These are phyloP conservation scores for Micromesistius poutassou DNA, from an alignment of 2,797 vertebrate species.

Conservation along the genomic window DNA sequence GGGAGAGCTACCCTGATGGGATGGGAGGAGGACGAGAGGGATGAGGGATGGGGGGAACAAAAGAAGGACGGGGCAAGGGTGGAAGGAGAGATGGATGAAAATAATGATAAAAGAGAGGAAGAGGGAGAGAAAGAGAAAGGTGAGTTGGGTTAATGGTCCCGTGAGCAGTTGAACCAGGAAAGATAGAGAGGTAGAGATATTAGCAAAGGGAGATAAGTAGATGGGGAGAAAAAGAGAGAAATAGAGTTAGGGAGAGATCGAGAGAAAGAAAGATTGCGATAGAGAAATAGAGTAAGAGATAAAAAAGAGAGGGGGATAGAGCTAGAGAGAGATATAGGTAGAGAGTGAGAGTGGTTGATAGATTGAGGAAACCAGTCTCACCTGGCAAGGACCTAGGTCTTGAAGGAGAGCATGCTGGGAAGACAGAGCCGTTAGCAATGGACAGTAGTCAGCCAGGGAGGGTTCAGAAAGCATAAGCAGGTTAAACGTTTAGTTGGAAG, in stretches of 20 bases:
- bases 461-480: slow-evolving; percentile 21
- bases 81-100: neutral
- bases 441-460: slow-evolving; percentile 32
- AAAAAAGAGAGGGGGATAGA: slow-evolving; percentile 19
- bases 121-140: slow-evolving; percentile 2
- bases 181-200: slow-evolving; percentile 38
- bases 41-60: neutral
- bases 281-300: slow-evolving; percentile 20
- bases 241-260: neutral
- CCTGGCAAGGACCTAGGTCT: slow-evolving; percentile 83
- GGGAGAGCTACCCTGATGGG: neutral
- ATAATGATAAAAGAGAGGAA: neutral
- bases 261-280: neutral
- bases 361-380: slow-evolving; percentile 70
- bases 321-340: slow-evolving; percentile 30
- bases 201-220: neutral
- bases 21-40: neutral
- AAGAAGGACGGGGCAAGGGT: neutral
- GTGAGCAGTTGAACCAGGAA: slow-evolving; percentile 40
- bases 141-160: neutral
- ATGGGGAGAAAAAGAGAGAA: slow-evolving; percentile 40
- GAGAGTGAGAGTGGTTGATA: slow-evolving; percentile 12
- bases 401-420: slow-evolving; percentile 76
- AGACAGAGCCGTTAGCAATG: slow-evolving; percentile 76
- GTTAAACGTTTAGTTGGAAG: slow-evolving; percentile 10